Evolutionary conservation across 2,888 invertebrate genomes (phyloP), one percentile per base, ranked within the genome.

Genomic region (Helicoverpa assulta): DNA sequence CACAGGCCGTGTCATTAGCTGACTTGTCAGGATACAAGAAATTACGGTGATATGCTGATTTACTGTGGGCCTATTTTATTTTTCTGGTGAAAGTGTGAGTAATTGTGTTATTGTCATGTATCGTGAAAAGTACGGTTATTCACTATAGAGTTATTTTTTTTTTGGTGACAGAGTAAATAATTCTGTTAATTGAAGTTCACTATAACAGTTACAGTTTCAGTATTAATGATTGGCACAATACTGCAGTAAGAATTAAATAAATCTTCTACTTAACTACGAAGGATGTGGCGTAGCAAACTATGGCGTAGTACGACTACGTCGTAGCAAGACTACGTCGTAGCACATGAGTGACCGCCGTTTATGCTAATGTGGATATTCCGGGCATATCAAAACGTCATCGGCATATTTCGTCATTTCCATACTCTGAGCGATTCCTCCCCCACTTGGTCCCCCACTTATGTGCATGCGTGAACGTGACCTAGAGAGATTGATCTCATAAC

Each of bases 1-100:
- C 61, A 57, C 70, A 76, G 73, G 53, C 69, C 61, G 70, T 63
- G 60, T 74, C 80, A 74, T 84, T 84, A 78, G 70, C 61, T 47
- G 43, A 54, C 12, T 50, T 37, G 12, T 43, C n/a, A 29, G 51
- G 70, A 33, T 40, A n/a, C 19, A 40, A 21, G 33, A 40, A 33
- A 47, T 12, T 29, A 33, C 21, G 18, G 18, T 26, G n/a, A 2
- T 19, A 18, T n/a, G 5, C 10, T 37, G 8, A 14, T 0, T 14
- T 43, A 33, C 10, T 10, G 33, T 33, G 10, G 8, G 8, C 10
- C 33, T 8, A 33, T 33, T 33, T 33, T 26, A 26, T 26, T 33
- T 33, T 33, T 10, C 6, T n/a, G n/a, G 16, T n/a, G 6, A 47
- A 6, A 47, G 1, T n/a, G 6, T 47, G 6, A n/a, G 1, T 47